A percentile compares a stretch with the other conserved stretches of the same genome.
These are phyloP conservation scores for Sebastes taczanowskii DNA, from an alignment of 2,797 vertebrate genomes.

Conservation along the genomic window DNA sequence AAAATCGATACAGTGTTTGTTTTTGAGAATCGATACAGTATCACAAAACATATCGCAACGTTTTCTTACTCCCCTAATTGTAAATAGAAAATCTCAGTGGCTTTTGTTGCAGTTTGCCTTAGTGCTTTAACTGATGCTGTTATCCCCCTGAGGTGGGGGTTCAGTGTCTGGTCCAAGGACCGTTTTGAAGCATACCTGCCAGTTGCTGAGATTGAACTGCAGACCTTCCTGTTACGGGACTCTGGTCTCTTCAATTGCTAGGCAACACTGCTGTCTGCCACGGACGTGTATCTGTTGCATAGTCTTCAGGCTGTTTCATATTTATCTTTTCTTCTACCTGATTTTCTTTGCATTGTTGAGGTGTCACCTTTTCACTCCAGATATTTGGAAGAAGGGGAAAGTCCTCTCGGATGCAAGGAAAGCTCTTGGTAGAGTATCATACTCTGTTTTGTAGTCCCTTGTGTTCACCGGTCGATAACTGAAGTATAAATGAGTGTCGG, in stretches of 20 bases:
- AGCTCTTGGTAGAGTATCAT: conserved; percentile 38
- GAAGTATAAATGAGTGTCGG: conserved; percentile 55
- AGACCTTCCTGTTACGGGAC: conserved; percentile 47
- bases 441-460: conserved; percentile 20
- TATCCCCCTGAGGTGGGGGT: background rate
- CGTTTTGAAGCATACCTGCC: conserved; percentile 32
- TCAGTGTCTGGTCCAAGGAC: conserved; percentile 33
- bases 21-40: background rate
- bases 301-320: conserved; percentile 27
- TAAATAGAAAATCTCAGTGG: background rate
- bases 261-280: conserved; percentile 63
- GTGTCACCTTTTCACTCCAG: background rate
- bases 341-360: background rate
- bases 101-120: conserved; percentile 9
- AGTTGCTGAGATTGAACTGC: conserved; percentile 41
- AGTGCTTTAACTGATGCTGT: conserved; percentile 17
- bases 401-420: conserved; percentile 2
- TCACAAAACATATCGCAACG: background rate
- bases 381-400: conserved; percentile 5
- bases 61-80: background rate
- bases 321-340: conserved; percentile 5
- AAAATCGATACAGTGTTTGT: background rate
- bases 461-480: conserved; percentile 50
- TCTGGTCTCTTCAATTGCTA: conserved; percentile 59
- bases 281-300: conserved; percentile 44